phyloP scores from a whole-genome alignment of 2,113 vertebrate species.

The Platysternon megacephalum region DNA sequence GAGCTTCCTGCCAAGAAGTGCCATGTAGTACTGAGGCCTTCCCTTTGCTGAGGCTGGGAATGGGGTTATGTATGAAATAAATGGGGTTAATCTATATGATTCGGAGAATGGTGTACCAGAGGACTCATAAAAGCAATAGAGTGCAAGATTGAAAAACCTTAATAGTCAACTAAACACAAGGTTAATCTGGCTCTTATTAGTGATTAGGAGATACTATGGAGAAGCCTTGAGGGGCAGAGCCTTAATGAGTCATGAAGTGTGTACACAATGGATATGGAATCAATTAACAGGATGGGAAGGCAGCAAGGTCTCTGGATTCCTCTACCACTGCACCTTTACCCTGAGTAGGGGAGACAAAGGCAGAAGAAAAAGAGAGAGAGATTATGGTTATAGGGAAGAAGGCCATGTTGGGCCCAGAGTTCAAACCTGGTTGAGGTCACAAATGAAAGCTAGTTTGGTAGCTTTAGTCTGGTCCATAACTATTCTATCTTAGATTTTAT shows the following conservation, averaged over 20 bases:
- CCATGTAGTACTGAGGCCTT: neutral
- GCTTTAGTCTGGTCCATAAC: neutral
- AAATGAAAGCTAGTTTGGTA: neutral
- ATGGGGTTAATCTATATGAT: neutral
- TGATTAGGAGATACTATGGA: neutral
- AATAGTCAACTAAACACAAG: neutral
- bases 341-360: neutral
- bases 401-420: neutral
- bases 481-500: neutral
- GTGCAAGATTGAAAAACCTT: neutral
- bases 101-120: neutral
- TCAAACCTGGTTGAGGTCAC: neutral
- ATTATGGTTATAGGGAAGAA: rapidly evolving
- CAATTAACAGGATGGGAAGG: neutral
- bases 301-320: neutral
- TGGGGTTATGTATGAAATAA: neutral
- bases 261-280: rapidly evolving
- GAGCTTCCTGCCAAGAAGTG: slow-evolving; percentile 6
- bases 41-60: neutral
- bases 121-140: neutral
- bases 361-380: neutral
- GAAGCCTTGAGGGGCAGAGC: rapidly evolving
- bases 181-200: neutral
- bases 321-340: neutral
- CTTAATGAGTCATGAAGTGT: neutral